Base-by-base conservation (phyloP, 2,797 vertebrate species). In the Cottoperca gobio region DNA sequence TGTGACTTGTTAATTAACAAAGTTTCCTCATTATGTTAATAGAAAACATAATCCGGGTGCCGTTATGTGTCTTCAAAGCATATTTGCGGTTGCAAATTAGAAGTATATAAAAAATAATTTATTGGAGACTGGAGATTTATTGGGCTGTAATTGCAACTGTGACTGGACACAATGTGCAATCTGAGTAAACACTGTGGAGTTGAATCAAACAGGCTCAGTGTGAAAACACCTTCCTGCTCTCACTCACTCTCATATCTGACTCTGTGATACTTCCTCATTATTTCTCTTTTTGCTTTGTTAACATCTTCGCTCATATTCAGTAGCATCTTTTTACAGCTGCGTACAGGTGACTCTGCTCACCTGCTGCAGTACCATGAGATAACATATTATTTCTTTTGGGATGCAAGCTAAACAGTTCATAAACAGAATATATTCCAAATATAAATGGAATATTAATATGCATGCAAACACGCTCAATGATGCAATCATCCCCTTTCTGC, bases 391-490 rank as follows among this genome's bases (percentile, higher is more conserved):
- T 53, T 48, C n/a, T 17, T 64, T 39, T 48, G 35, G 35, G 19
- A 55, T 0, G 13, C 37, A 5, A 49, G 40, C 11, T 59, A 26
- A 48, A 55, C n/a, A 16, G 14, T 49, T 70, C n/a, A 54, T 49
- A 17, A 70, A 69, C 48, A 39, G 24, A 49, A 16, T 53, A 68
- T 50, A 39, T 59, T 79, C 61, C n/a, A 48, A 33, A 71, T 55
- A 77, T 54, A 67, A 84, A 81, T n/a, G 12, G 35, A 50, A 55
- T 45, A 74, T 76, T 61, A 79, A 86, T 81, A 73, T 65, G 28
- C 68, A 58, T n/a, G 23, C 37, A 63, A 79, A 63, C 62, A 26
- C 54, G 4, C 12, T 17, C 21, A 48, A 5, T 83, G 78, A 86
- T 78, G 78, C 69, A 78, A 71, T 75, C 63, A 31, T 54, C 55